These are phyloP conservation scores for Venusia cambrica DNA, from an alignment of 2,888 invertebrate genomes.

Conservation along the genomic window DNA sequence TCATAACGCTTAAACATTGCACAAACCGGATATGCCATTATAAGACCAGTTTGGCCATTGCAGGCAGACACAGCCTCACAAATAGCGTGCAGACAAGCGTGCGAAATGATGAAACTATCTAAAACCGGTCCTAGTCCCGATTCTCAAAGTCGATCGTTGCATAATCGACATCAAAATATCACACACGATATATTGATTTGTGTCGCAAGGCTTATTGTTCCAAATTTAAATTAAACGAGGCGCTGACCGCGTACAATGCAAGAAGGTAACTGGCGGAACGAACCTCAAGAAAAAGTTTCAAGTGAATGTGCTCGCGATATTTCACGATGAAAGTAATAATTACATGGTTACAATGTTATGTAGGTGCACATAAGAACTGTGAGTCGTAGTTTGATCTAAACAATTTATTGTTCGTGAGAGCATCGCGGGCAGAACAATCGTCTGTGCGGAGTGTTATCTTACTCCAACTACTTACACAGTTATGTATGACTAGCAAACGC, in stretches of 20 bases:
- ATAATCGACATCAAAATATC: slow-evolving; percentile 33
- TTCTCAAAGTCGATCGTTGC: slow-evolving; percentile 41
- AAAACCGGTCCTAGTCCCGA: slow-evolving; percentile 41
- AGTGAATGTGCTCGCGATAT: slow-evolving; percentile 26
- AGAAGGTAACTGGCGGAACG: slow-evolving; percentile 24
- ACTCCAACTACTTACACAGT: slow-evolving; percentile 23
- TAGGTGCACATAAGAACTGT: slow-evolving; percentile 21
- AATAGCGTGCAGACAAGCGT: slow-evolving; percentile 35
- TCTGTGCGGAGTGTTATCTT: slow-evolving; percentile 24
- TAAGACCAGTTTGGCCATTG: slow-evolving; percentile 33
- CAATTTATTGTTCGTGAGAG: slow-evolving; percentile 53
- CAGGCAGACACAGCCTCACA: slow-evolving; percentile 31
- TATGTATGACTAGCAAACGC: too few relatives aligned
- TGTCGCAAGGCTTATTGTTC: slow-evolving; percentile 32
- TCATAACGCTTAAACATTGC: slow-evolving; percentile 17
- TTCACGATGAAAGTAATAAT: slow-evolving; percentile 29
- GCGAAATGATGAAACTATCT: slow-evolving; percentile 46
- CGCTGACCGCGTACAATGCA: slow-evolving; percentile 25
- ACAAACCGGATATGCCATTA: slow-evolving; percentile 32
- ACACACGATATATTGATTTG: slow-evolving; percentile 33
- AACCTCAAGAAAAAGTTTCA: slow-evolving; percentile 25
- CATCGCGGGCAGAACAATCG: slow-evolving; percentile 41
- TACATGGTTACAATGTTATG: slow-evolving; percentile 21
- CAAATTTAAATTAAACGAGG: slow-evolving; percentile 33
- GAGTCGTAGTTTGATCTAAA: slow-evolving; percentile 44